These are phyloP conservation scores for Setipinna tenuifilis DNA, from an alignment of 2,797 vertebrate genomes.

Conservation along the genomic window DNA sequence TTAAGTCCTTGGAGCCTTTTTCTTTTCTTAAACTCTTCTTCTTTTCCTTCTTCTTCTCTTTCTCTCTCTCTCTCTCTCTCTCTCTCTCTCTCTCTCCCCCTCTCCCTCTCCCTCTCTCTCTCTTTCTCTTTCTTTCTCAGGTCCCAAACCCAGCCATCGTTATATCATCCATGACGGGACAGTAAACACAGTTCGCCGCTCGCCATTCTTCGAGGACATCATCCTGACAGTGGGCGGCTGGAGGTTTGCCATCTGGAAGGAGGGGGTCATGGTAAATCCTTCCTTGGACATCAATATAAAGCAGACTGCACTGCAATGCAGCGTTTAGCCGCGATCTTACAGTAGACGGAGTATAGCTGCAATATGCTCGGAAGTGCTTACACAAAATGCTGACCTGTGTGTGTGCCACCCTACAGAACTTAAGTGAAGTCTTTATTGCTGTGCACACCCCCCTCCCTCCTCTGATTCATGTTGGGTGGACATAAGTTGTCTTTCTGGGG, in stretches of 20 bases:
- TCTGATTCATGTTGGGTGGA: not conserved
- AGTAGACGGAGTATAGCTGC: too few relatives aligned
- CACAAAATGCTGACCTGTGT: not conserved
- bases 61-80: not conserved
- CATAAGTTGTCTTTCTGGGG: not conserved
- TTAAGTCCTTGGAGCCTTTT: not conserved
- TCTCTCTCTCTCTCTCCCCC: not conserved
- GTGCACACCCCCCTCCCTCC: not conserved
- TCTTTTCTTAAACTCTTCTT: not conserved
- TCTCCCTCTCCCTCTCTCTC: constrained; percentile 11
- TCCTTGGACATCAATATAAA: not conserved
- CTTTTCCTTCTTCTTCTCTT: not conserved
- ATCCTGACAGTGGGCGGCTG: constrained; percentile 82
- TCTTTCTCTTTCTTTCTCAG: constrained; percentile 65
- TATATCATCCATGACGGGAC: constrained; percentile 71
- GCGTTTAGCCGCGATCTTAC: not conserved
- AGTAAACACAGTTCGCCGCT: constrained; percentile 84
- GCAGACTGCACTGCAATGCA: not conserved
- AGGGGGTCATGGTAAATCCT: constrained; percentile 83
- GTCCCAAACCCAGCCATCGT: constrained; percentile 73
- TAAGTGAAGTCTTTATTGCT: constrained; percentile 5
- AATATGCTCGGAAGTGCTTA: not conserved
- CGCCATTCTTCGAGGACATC: constrained; percentile 89
- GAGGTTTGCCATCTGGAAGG: constrained; percentile 92
- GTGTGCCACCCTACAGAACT: not conserved